These are phyloP conservation scores for Pongo pygmaeus DNA, from an alignment of 2,113 vertebrate genomes.

Conservation along the genomic window DNA sequence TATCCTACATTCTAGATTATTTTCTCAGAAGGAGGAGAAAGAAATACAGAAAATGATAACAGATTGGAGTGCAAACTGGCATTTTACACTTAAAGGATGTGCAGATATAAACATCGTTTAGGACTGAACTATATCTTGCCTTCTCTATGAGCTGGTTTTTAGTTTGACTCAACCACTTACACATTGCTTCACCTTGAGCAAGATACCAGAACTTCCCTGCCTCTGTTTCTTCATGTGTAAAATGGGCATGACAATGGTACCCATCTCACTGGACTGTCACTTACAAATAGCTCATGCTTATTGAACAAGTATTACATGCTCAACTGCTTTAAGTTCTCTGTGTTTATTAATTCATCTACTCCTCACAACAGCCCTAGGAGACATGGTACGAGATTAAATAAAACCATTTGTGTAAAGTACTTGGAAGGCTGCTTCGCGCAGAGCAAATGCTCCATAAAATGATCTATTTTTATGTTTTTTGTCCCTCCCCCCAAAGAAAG, in stretches of 20 bases:
- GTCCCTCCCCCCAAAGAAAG: background rate
- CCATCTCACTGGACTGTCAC: background rate
- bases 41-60: background rate
- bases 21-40: background rate
- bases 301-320: background rate
- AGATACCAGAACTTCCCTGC: background rate
- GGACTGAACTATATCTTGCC: accelerated
- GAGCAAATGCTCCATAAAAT: accelerated
- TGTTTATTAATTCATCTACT: background rate
- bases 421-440: accelerated
- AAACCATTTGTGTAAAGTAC: accelerated
- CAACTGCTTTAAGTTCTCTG: too few species aligned
- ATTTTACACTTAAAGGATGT: accelerated
- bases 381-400: accelerated
- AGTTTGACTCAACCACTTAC: too few species aligned
- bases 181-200: background rate
- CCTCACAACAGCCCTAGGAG: background rate
- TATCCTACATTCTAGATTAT: background rate
- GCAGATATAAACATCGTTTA: accelerated
- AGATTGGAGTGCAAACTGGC: accelerated
- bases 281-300: background rate
- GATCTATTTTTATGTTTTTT: accelerated
- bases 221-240: background rate
- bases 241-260: accelerated
- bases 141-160: accelerated